phyloP scores from a whole-genome alignment of 2,888 invertebrate genomes.

The Polia nebulosa region DNA sequence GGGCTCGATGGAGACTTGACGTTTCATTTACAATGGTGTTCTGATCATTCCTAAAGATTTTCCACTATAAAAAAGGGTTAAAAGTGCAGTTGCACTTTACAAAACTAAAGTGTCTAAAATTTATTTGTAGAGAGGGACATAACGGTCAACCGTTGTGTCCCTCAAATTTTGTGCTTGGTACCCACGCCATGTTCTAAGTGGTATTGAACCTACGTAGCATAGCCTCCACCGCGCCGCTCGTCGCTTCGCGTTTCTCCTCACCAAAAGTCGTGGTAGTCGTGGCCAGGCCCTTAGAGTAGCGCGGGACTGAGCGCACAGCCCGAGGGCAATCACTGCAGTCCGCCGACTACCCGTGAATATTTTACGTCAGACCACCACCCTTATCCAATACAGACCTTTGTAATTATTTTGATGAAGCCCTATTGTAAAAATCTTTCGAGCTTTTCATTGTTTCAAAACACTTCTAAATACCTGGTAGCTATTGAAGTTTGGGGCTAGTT shows the following conservation, averaged over 20 bases:
- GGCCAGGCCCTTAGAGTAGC: constrained; percentile 12
- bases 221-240: background rate
- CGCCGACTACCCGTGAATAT: constrained; percentile 53
- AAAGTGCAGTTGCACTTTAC: too few species aligned
- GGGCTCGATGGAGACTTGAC: too few species aligned
- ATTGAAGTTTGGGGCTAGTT: background rate
- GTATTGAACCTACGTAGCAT: background rate
- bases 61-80: too few species aligned
- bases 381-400: constrained; percentile 48
- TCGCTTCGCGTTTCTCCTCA: background rate
- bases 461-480: too few species aligned
- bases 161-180: too few species aligned
- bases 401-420: constrained; percentile 44
- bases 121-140: too few species aligned
- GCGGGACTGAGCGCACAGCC: constrained; percentile 46
- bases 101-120: too few species aligned
- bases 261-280: background rate
- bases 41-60: too few species aligned
- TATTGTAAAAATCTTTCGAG: constrained; percentile 31
- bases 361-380: constrained; percentile 53
- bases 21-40: too few species aligned
- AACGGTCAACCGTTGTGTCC: too few species aligned
- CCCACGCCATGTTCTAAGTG: too few species aligned
- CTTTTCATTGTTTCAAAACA: background rate
- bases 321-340: constrained; percentile 60